Percentiles rank a stretch among this genome's conserved stretches.
Evolutionary conservation across 2,888 invertebrate species (phyloP).

Genomic region (Trichacis sp.): DNA sequence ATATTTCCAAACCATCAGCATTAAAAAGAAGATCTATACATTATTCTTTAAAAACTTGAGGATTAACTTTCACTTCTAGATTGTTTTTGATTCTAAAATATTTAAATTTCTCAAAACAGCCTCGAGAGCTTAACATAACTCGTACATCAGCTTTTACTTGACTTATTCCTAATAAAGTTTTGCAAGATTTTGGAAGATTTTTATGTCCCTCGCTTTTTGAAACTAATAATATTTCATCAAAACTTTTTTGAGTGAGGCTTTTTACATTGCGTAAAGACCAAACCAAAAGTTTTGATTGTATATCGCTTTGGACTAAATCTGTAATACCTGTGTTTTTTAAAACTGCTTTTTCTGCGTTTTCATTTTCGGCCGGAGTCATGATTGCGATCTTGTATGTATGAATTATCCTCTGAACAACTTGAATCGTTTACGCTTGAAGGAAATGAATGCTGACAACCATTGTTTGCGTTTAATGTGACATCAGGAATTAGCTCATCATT

Average conservation of each 20-base stretch:
- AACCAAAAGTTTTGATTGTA: no score
- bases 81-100: slow-evolving; percentile 9
- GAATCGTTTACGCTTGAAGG: no score
- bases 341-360: no score
- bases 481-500: no score
- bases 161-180: background rate
- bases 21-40: slow-evolving; percentile 1
- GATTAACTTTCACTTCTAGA: background rate
- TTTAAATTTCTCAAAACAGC: background rate
- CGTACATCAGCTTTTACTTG: background rate
- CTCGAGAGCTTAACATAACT: background rate
- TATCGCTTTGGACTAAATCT: no score
- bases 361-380: no score
- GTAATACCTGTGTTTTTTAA: no score
- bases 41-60: slow-evolving; percentile 8
- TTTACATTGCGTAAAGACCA: background rate
- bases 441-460: no score
- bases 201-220: background rate
- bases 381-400: no score
- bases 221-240: background rate
- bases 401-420: no score
- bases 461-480: no score
- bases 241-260: background rate
- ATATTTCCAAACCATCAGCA: slow-evolving; percentile 13
- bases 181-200: background rate